These are phyloP conservation scores for Acrobasis consociella DNA, from an alignment of 2,888 invertebrate species.

Conservation along the genomic window DNA sequence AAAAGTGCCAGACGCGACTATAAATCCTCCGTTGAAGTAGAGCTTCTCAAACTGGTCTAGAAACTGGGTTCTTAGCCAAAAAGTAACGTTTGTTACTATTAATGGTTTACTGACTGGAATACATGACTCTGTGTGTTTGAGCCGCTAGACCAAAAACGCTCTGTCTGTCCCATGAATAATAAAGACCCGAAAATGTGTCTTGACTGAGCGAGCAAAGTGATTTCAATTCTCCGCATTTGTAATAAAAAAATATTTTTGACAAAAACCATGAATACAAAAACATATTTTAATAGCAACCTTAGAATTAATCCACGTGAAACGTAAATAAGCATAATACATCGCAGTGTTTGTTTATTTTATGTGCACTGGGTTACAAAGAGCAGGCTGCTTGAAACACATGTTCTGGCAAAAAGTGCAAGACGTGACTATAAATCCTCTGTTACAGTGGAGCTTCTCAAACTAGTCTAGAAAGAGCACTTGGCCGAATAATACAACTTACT, in stretches of 20 bases:
- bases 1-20: not conserved
- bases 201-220: too few relatives aligned
- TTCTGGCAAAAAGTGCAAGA: not conserved
- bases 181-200: too few relatives aligned
- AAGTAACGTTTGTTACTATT: too few relatives aligned
- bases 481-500: too few relatives aligned
- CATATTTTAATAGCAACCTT: not conserved
- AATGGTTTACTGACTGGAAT: too few relatives aligned
- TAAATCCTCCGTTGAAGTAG: not conserved
- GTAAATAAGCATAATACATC: slow-evolving; percentile 3
- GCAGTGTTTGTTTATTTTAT: slow-evolving; percentile 1
- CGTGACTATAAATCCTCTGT: not conserved
- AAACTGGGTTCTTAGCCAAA: not conserved
- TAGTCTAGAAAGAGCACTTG: not conserved
- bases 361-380: slow-evolving; percentile 3
- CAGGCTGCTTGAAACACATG: slow-evolving; percentile 2
- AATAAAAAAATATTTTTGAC: too few relatives aligned
- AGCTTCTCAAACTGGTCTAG: slow-evolving; percentile 1
- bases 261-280: too few relatives aligned
- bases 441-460: not conserved
- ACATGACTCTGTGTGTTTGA: too few relatives aligned
- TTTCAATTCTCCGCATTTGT: too few relatives aligned
- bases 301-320: not conserved
- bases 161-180: too few relatives aligned
- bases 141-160: too few relatives aligned